Conservation (phyloP, 2,888 invertebrate species). For the Macaria liturata region DNA sequence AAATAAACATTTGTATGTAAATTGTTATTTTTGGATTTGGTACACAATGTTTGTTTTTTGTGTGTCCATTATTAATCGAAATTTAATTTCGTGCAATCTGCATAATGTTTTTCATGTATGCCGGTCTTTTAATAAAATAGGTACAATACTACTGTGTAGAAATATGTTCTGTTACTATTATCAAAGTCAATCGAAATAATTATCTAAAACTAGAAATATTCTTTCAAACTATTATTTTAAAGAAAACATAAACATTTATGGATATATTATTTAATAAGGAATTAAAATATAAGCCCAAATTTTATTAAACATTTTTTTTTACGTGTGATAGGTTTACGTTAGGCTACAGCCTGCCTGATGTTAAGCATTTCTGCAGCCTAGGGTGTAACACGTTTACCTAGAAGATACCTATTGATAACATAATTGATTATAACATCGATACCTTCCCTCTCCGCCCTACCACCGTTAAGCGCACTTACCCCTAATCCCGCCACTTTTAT, state of each 20-base stretch:
- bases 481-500: conserved; percentile 80
- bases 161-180: too few species aligned
- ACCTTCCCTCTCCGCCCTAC: conserved; percentile 59
- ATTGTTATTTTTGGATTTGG: background rate
- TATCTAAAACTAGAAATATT: background rate
- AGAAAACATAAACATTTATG: background rate
- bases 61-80: background rate
- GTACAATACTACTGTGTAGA: too few species aligned
- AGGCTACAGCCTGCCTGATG: too few species aligned
- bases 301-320: too few species aligned
- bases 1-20: background rate
- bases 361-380: too few species aligned
- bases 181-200: background rate
- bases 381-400: background rate
- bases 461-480: conserved; percentile 81
- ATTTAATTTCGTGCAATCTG: background rate
- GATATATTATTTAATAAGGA: too few species aligned
- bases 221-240: background rate
- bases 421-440: conserved; percentile 39
- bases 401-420: background rate
- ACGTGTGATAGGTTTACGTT: too few species aligned
- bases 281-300: background rate
- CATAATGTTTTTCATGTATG: too few species aligned
- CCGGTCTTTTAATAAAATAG: too few species aligned
- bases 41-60: background rate